phyloP scores from a whole-genome alignment of 2,113 vertebrate genomes.

The Sebastes schlegelii region DNA sequence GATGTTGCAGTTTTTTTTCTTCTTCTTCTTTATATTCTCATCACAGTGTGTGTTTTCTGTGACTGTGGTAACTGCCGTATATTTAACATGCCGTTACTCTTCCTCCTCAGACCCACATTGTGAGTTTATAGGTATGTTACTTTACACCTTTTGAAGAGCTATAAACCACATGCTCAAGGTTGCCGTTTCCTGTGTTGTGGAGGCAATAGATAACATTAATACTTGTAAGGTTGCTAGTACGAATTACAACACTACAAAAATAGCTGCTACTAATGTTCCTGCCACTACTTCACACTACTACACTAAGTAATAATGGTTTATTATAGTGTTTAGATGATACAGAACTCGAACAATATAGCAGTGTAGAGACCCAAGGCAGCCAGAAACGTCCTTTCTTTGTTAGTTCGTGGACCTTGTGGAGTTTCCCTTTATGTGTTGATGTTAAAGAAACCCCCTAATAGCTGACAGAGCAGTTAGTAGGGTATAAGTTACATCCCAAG shows the following conservation, averaged over 20 bases:
- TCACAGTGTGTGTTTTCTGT: not conserved
- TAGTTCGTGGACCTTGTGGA: not conserved
- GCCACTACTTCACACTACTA: not conserved
- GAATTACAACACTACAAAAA: not conserved
- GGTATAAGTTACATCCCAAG: not conserved
- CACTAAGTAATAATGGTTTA: not conserved
- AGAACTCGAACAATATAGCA: not conserved
- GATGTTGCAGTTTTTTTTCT: too few species aligned
- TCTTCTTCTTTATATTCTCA: too few species aligned
- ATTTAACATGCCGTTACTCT: not conserved
- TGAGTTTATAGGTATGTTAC: not conserved
- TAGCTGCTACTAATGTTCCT: not conserved
- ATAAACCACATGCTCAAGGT: conserved; percentile 11
- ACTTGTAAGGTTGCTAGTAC: not conserved
- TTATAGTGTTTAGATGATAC: not conserved
- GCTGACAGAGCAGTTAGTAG: not conserved
- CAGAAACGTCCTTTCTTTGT: conserved; percentile 1
- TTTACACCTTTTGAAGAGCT: conserved; percentile 26
- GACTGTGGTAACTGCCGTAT: not conserved
- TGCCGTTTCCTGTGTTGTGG: conserved; percentile 32
- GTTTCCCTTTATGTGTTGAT: conserved; percentile 19
- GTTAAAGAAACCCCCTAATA: not conserved
- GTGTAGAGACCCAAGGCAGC: not conserved
- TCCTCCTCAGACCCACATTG: not conserved
- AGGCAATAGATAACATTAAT: not conserved